Evolutionary conservation across 2,888 invertebrate genomes (phyloP), one percentile per base, ranked within the genome.

Genomic region (Drosophila nigricruria): DNA sequence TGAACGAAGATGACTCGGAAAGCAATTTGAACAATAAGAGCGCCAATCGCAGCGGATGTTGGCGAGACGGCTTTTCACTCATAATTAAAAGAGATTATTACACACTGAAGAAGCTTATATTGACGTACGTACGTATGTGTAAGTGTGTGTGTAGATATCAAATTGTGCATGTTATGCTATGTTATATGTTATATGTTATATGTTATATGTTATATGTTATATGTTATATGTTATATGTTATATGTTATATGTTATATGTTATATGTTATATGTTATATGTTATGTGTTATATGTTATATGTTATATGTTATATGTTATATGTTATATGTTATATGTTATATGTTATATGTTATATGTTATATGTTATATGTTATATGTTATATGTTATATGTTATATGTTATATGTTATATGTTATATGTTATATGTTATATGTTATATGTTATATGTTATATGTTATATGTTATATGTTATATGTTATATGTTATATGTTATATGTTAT

Each of bases 41-140:
- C 56, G 54, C 70, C 56, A 73, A 77, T 34, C 81, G 71, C 70
- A 79, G 66, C 85, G 85, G 85, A 85, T 84, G 90, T 85, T 75
- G 90, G 71, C 77, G 88, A 85, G 85, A 85, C 85, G 88, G 58
- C 82, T 79, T 88, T 85, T 86, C 75, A 70, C 85, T 77, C 71
- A 76, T 82, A 85, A 85, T 89, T 85, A 88, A 89, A 85, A 89
- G 71, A 81, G 79, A 84, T 85, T 88, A 89, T 88, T 52, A 52
- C 88, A 68, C 61, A 66, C 58, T 65, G 58, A 68, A 72, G 73
- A 64, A 72, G 70, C 56, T 65, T 59, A 43, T 62, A 52, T 53
- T 32, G 0, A 38, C 12, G 23, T 30, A 27, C 16, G 20, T 16
- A 20, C 23, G 2, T 54, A 2, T 40, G 36, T n/a, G 10, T 52